Evolutionary conservation across 2,113 vertebrate genomes (phyloP).

Genomic region (Pachyramphus minor): DNA sequence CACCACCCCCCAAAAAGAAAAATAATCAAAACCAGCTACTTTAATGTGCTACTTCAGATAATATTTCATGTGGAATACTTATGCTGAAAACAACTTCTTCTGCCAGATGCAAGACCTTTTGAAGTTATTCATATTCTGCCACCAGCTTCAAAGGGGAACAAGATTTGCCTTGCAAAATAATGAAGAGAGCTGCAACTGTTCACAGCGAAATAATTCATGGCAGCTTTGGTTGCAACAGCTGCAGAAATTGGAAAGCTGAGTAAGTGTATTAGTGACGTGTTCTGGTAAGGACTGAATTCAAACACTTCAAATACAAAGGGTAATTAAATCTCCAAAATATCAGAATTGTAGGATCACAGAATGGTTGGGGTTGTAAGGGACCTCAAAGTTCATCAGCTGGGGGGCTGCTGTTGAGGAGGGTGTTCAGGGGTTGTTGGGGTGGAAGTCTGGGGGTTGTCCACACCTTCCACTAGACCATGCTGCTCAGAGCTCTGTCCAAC

Average conservation of each 20-base stretch:
- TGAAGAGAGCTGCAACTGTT: background rate
- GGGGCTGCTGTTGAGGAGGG: background rate
- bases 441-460: background rate
- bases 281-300: background rate
- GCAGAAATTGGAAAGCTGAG: background rate
- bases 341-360: background rate
- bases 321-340: background rate
- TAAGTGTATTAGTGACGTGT: background rate
- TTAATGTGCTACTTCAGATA: background rate
- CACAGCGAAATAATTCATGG: background rate
- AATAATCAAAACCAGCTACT: background rate
- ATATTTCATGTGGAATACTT: background rate
- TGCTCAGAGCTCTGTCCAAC: background rate
- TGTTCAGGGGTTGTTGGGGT: background rate
- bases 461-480: background rate
- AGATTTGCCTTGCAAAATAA: background rate
- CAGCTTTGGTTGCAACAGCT: background rate
- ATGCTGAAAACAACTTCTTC: background rate
- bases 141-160: background rate
- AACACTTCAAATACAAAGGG: background rate
- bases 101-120: background rate
- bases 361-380: background rate
- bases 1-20: accelerated
- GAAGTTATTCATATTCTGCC: background rate
- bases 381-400: background rate